Conservation (phyloP, 2,888 invertebrate genomes). For the Allolobophora icterica region DNA sequence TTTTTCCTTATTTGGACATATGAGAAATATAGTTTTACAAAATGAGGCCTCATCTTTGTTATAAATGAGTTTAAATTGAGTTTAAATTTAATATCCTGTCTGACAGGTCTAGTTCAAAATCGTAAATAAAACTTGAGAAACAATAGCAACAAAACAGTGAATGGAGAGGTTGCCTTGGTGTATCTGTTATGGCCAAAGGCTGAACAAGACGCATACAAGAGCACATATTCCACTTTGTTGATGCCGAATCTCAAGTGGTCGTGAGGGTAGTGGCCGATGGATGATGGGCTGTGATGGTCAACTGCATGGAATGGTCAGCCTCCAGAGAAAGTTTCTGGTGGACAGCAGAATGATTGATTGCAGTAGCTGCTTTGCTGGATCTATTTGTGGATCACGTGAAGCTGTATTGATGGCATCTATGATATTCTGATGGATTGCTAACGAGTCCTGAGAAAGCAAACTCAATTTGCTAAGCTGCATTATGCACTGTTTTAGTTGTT, state of each 20-base stretch:
- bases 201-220: neutral
- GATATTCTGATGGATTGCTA: neutral
- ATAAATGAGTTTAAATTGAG: neutral
- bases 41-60: neutral
- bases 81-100: neutral
- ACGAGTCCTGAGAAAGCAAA: neutral
- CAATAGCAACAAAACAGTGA: neutral
- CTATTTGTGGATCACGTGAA: neutral
- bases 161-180: neutral
- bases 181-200: neutral
- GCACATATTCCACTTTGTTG: neutral
- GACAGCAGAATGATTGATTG: neutral
- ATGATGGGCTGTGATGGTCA: neutral
- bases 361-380: neutral
- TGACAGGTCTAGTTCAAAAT: too few relatives aligned
- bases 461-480: neutral
- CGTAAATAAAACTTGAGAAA: too few relatives aligned
- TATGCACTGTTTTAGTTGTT: neutral
- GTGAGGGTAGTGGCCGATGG: neutral
- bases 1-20: neutral
- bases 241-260: neutral
- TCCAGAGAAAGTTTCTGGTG: neutral
- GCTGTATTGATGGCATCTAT: neutral
- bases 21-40: neutral
- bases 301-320: neutral